These are phyloP conservation scores for Bombus balteatus DNA, from an alignment of 1,140 invertebrate genomes.

Conservation along the genomic window DNA sequence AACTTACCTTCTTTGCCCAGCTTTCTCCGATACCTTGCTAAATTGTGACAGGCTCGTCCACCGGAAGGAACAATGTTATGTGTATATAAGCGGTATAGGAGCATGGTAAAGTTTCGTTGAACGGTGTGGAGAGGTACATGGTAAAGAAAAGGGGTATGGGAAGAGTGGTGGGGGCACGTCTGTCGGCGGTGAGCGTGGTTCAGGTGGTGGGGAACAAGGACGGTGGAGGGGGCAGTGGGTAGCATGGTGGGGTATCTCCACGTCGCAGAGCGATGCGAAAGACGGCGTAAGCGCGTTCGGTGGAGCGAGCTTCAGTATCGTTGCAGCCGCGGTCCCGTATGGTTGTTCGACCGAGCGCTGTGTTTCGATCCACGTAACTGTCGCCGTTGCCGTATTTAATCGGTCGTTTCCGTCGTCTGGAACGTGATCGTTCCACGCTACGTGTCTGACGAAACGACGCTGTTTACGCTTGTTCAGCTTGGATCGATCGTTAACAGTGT, in stretches of 20 bases:
- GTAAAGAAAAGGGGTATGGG: slow-evolving; percentile 49
- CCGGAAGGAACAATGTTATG: slow-evolving; percentile 64
- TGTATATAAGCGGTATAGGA: slow-evolving; percentile 48
- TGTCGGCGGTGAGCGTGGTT: slow-evolving; percentile 46
- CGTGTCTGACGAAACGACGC: too few species aligned
- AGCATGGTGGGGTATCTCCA: slow-evolving; percentile 63
- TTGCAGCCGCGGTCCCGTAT: slow-evolving; percentile 75
- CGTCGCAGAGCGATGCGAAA: slow-evolving; percentile 69
- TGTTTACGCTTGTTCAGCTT: too few species aligned
- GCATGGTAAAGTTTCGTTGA: slow-evolving; percentile 59
- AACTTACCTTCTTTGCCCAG: slow-evolving; percentile 21
- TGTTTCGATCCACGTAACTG: neutral
- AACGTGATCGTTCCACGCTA: neutral
- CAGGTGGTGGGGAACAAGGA: neutral
- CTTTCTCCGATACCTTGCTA: slow-evolving; percentile 59
- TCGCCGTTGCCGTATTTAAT: neutral
- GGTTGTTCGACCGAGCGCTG: slow-evolving; percentile 53
- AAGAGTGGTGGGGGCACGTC: slow-evolving; percentile 41
- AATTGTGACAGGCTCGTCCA: slow-evolving; percentile 63
- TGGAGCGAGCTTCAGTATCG: slow-evolving; percentile 77
- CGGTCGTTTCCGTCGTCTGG: neutral
- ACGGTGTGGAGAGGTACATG: slow-evolving; percentile 9
- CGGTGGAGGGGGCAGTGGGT: neutral
- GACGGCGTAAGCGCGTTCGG: slow-evolving; percentile 75
- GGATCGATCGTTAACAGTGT: neutral